Conservation (phyloP, 2,888 invertebrate genomes). For the Orchesella flavescens region DNA sequence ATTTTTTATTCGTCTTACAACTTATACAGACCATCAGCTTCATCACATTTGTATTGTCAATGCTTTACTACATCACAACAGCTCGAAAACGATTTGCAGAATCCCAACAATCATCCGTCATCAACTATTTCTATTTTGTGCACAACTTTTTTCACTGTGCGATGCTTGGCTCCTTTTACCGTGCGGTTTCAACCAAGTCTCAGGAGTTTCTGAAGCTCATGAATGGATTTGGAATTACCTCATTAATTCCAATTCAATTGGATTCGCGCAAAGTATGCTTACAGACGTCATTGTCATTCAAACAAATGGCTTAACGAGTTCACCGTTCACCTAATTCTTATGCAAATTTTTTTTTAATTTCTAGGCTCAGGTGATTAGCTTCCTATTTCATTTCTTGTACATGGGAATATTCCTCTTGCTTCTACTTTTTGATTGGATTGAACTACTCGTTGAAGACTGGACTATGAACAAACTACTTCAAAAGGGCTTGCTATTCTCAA, state of each 20-base stretch:
- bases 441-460: conserved; percentile 4
- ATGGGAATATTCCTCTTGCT: not conserved
- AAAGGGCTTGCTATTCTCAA: not conserved
- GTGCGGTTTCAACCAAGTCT: not conserved
- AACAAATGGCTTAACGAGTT: not conserved
- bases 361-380: not conserved
- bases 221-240: conserved; percentile 8
- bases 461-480: not conserved
- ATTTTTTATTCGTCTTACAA: not conserved
- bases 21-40: conserved; percentile 7
- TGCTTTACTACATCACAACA: conserved; percentile 34
- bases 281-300: not conserved
- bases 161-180: conserved; percentile 28
- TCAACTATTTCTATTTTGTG: conserved; percentile 45
- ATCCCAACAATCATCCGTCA: not conserved
- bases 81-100: conserved; percentile 9
- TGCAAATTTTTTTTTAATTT: not conserved
- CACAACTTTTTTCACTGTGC: conserved; percentile 41
- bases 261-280: conserved; percentile 13
- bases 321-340: not conserved
- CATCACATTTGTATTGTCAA: not conserved
- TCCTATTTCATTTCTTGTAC: conserved; percentile 20
- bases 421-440: conserved; percentile 27
- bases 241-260: conserved; percentile 8
- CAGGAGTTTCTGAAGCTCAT: conserved; percentile 26